Base-by-base conservation (phyloP, 35 echinoderm and acorn worm genomes). In the Hemicentrotus pulcherrimus region DNA sequence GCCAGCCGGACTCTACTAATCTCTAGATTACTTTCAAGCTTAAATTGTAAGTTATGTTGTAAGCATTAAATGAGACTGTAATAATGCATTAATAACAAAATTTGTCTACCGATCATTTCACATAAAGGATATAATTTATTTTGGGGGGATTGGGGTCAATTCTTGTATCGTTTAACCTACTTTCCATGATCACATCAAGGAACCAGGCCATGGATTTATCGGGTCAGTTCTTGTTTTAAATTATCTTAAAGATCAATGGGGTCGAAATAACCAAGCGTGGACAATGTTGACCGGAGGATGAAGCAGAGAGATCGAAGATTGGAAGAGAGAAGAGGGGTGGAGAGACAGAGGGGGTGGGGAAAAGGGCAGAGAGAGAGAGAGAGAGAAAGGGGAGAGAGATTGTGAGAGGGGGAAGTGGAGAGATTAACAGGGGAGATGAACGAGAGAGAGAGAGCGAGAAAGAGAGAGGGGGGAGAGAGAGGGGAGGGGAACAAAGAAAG, bases 171-270 rank as follows among this genome's bases (percentile, higher is more conserved):
- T 78, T 78, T 78, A 78, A 78, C 65, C 65, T 78, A 78, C 65
- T 78, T 78, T 5, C 65, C 22, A 24, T 78, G 24, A 78, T n/a
- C 19, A 28, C 65, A n/a, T 78, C 24, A 78, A n/a, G 28, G n/a
- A 78, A 78, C 65, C 65, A 78, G 65, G 65, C 65, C 65, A 78
- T 78, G 65, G 65, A 78, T 78, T 78, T 78, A n/a, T 78, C 24
- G 65, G 65, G 65, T 78, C 65, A 78, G 65, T 78, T 28, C 65
- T n/a, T 28, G 19, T 28, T 28, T 78, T 78, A 78, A 78, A 78
- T 78, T 28, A 28, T 28, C n/a, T 78, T 78, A 28, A 65, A n/a
- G 65, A 78, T 78, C 65, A 78, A 78, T 78, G 65, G 28, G 65
- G 19, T 78, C 19, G 65, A 28, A 28, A 78, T 78, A 78, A 28